Percentiles rank a stretch among this genome's conserved stretches.
phyloP scores from a whole-genome alignment of 2,888 invertebrate species.

The Heliconius charithonia region DNA sequence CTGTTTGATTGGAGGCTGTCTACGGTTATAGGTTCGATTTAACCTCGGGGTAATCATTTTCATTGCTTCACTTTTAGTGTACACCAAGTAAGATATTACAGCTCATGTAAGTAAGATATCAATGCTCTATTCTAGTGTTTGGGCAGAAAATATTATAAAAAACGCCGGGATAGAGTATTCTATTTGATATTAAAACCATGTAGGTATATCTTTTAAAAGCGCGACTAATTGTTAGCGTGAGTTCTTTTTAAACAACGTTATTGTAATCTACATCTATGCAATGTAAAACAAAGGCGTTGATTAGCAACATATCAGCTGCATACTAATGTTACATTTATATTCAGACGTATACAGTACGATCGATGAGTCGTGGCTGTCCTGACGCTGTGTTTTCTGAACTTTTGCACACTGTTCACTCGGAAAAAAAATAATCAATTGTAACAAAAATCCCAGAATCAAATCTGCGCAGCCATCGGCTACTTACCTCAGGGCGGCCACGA shows the following conservation, averaged over 20 bases:
- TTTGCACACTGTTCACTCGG: no score
- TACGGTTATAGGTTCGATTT: no score
- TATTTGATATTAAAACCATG: background rate
- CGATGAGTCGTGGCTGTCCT: background rate
- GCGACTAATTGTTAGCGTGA: background rate
- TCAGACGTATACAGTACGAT: background rate
- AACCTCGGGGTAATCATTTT: no score
- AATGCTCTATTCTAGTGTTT: no score
- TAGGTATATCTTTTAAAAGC: background rate
- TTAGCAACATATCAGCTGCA: conserved; percentile 11
- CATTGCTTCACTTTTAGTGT: no score
- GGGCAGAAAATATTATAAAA: no score
- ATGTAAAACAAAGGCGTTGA: conserved; percentile 22
- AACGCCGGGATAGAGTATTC: background rate
- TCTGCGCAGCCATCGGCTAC: background rate
- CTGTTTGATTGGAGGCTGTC: no score
- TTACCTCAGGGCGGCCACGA: background rate
- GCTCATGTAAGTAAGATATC: no score
- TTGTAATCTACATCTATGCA: background rate
- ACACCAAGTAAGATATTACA: no score
- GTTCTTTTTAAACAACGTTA: background rate
- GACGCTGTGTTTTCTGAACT: background rate
- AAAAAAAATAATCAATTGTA: background rate
- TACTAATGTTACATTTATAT: conserved; percentile 23
- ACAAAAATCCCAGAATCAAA: background rate